Evolutionary conservation across 2,888 invertebrate species (phyloP).

Genomic region (Netelia fuscicornis): DNA sequence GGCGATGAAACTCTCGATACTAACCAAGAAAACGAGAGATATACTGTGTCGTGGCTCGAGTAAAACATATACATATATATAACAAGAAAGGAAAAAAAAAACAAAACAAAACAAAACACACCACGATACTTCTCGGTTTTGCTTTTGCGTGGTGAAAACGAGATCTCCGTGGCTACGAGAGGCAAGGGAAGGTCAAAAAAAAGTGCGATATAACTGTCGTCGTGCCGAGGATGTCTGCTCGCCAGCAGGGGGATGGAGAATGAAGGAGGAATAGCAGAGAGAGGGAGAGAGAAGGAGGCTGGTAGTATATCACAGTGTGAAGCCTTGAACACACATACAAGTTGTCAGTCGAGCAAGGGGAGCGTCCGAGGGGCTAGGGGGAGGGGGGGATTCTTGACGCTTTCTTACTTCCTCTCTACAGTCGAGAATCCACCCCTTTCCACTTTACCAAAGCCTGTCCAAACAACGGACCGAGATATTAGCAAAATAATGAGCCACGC

Average conservation of each 20-base stretch:
- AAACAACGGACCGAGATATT: constrained; percentile 58
- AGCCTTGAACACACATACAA: constrained; percentile 49
- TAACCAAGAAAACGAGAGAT: constrained; percentile 53
- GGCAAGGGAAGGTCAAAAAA: constrained; percentile 29
- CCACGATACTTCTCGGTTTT: constrained; percentile 33
- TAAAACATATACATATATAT: constrained; percentile 1
- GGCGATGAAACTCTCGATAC: constrained; percentile 65
- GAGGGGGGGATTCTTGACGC: constrained; percentile 33
- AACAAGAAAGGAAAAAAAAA: neutral
- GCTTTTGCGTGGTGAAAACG: constrained; percentile 55
- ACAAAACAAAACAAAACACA: constrained; percentile 8
- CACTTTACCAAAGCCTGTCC: constrained; percentile 32
- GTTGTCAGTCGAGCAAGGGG: constrained; percentile 10
- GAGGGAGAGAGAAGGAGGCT: neutral
- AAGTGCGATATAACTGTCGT: constrained; percentile 67
- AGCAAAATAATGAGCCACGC: constrained; percentile 48
- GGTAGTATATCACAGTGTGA: constrained; percentile 64
- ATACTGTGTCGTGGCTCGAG: constrained; percentile 37
- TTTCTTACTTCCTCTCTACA: constrained; percentile 19
- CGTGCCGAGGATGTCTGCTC: constrained; percentile 55
- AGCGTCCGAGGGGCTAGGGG: neutral
- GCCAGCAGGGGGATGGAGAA: constrained; percentile 3
- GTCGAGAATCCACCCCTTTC: neutral
- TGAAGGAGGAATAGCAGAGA: constrained; percentile 25
- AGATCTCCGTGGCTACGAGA: constrained; percentile 35